Evolutionary conservation across 2,113 vertebrate species (phyloP).

Genomic region (Rousettus leschenaultii): DNA sequence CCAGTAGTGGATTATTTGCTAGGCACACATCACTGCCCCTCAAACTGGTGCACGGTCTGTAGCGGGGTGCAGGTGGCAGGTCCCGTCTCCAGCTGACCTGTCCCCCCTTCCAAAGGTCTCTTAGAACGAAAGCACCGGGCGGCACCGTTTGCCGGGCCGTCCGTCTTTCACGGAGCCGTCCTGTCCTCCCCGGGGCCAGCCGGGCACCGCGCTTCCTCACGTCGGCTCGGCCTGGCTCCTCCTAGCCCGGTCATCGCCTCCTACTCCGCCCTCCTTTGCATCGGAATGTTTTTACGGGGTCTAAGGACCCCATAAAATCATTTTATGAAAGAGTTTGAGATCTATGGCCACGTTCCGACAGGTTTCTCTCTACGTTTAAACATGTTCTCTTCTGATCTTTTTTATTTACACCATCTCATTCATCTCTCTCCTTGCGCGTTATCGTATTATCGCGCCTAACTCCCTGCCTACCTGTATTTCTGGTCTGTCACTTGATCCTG

Average conservation of each 20-base stretch:
- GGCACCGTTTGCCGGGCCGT: no score
- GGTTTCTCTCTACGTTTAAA: neutral
- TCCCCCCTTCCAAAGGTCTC: neutral
- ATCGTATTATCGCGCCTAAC: accelerated
- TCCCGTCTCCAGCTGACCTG: no score
- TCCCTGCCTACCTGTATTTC: accelerated
- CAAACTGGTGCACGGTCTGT: accelerated
- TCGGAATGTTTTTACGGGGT: neutral
- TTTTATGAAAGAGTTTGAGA: neutral
- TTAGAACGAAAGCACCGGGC: accelerated
- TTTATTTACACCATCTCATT: no score
- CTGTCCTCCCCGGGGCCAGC: accelerated
- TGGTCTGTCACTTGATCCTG: neutral
- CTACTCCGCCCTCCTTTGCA: neutral
- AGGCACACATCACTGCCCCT: neutral
- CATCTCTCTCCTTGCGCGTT: accelerated
- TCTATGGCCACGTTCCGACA: accelerated
- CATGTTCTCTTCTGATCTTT: neutral
- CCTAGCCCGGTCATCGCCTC: accelerated
- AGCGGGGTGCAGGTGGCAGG: no score
- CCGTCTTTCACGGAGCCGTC: neutral
- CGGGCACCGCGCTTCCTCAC: neutral
- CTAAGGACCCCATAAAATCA: neutral
- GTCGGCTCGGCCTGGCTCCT: accelerated
- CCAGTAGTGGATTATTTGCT: accelerated